These are phyloP conservation scores for Raillietiella orientalis DNA, from an alignment of 2,888 invertebrate genomes.

Conservation along the genomic window DNA sequence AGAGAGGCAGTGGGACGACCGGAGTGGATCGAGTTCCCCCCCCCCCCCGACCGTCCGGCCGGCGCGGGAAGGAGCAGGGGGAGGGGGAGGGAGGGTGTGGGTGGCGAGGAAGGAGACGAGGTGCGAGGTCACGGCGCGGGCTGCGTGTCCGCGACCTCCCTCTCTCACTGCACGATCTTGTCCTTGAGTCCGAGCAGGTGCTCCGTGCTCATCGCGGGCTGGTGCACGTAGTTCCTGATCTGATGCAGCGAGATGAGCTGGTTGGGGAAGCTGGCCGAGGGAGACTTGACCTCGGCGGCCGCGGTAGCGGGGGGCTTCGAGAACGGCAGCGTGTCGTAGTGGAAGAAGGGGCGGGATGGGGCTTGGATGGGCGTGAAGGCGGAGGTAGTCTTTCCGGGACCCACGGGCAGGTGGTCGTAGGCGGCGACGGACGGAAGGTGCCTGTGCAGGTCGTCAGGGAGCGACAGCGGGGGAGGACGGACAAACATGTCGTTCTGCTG, in stretches of 20 bases:
- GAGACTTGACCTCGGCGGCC: constrained; percentile 12
- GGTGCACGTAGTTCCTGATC: constrained; percentile 80
- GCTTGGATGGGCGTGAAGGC: constrained; percentile 9
- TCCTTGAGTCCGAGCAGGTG: constrained; percentile 20
- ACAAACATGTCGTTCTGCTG: constrained; percentile 4
- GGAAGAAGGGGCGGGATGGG: constrained; percentile 19
- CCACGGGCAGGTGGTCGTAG: constrained; percentile 7
- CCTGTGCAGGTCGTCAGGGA: background rate
- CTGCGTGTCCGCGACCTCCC: no score
- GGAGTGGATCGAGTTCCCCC: constrained; percentile 2
- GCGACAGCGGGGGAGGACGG: constrained; percentile 3
- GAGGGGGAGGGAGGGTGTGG: constrained; percentile 1
- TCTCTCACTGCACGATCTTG: constrained; percentile 8
- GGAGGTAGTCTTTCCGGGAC: constrained; percentile 8
- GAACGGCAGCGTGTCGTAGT: constrained; percentile 69
- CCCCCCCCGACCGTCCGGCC: background rate
- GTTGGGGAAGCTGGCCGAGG: constrained; percentile 38
- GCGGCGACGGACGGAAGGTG: constrained; percentile 1
- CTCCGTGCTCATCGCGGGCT: constrained; percentile 41
- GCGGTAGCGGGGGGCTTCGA: constrained; percentile 22
- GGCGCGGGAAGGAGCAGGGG: background rate
- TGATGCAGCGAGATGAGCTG: constrained; percentile 82
- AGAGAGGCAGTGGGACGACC: constrained; percentile 5
- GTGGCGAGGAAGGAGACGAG: background rate
- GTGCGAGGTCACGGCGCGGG: constrained; percentile 4